Percentiles rank a stretch among this genome's conserved stretches.
These are phyloP conservation scores for Drosophila nigricruria DNA, from an alignment of 2,888 invertebrate genomes.

Conservation along the genomic window DNA sequence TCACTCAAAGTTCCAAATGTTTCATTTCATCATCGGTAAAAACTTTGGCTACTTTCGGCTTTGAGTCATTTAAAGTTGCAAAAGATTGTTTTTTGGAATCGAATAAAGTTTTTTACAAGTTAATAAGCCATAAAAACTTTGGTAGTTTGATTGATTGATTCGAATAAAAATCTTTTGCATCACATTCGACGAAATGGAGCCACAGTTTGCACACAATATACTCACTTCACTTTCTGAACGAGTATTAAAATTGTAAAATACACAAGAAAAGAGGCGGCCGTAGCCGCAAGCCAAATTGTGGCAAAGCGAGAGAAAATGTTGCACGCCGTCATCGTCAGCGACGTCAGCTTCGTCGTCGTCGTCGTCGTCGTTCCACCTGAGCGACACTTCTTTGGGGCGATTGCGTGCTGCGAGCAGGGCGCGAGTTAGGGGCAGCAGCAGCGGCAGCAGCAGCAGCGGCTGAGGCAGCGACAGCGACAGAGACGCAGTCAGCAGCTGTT, in stretches of 20 bases:
- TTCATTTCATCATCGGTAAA: too few species aligned
- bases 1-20: too few species aligned
- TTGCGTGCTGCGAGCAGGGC: constrained; percentile 45
- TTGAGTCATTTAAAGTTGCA: too few species aligned
- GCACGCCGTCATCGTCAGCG: constrained; percentile 55
- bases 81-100: too few species aligned
- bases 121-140: too few species aligned
- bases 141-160: too few species aligned
- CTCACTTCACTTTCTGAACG: background rate
- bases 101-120: too few species aligned
- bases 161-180: too few species aligned
- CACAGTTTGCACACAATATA: background rate
- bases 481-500: constrained; percentile 63
- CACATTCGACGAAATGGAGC: too few species aligned
- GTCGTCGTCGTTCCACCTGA: constrained; percentile 60
- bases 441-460: constrained; percentile 22
- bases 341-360: constrained; percentile 21
- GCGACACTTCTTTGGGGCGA: constrained; percentile 59
- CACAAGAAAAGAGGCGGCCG: constrained; percentile 31
- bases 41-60: too few species aligned
- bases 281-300: constrained; percentile 39
- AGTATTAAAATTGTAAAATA: constrained; percentile 11
- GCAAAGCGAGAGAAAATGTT: constrained; percentile 64
- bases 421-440: constrained; percentile 36
- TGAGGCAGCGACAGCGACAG: background rate